Evolutionary conservation across 1,140 invertebrate genomes (phyloP).

Genomic region (Zaprionus vittiger): DNA sequence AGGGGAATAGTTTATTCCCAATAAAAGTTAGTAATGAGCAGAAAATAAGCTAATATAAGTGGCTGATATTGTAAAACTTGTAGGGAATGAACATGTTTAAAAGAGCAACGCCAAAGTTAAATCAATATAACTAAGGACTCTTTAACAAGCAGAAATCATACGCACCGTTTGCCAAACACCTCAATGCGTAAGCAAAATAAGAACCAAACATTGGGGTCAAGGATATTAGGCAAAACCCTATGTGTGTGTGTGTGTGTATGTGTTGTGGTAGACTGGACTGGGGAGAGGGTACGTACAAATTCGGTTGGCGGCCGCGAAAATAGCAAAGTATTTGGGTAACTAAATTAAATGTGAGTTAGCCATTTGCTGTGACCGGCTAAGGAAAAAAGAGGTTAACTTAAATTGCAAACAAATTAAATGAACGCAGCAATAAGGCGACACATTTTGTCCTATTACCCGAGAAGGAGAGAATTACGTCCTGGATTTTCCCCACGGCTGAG

Average conservation of each 20-base stretch:
- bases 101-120: neutral
- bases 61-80: too few relatives aligned
- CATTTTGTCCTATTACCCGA: slow-evolving; percentile 11
- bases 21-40: too few relatives aligned
- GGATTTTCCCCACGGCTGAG: slow-evolving; percentile 30
- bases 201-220: slow-evolving; percentile 42
- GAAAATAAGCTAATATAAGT: too few relatives aligned
- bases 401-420: slow-evolving; percentile 50
- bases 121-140: slow-evolving; percentile 44
- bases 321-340: slow-evolving; percentile 44
- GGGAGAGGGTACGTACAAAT: neutral
- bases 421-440: slow-evolving; percentile 26
- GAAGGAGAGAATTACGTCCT: slow-evolving; percentile 2
- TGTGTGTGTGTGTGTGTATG: too few relatives aligned
- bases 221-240: slow-evolving; percentile 38
- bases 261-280: neutral
- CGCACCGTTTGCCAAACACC: slow-evolving; percentile 45
- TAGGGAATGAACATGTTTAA: neutral
- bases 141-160: slow-evolving; percentile 38
- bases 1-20: too few relatives aligned
- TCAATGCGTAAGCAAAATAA: slow-evolving; percentile 49
- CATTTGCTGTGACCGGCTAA: slow-evolving; percentile 22
- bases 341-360: slow-evolving; percentile 53
- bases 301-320: slow-evolving; percentile 18
- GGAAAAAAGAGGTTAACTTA: slow-evolving; percentile 48